phyloP scores from a whole-genome alignment of 2,113 vertebrate species.

The Oenanthe melanoleuca region DNA sequence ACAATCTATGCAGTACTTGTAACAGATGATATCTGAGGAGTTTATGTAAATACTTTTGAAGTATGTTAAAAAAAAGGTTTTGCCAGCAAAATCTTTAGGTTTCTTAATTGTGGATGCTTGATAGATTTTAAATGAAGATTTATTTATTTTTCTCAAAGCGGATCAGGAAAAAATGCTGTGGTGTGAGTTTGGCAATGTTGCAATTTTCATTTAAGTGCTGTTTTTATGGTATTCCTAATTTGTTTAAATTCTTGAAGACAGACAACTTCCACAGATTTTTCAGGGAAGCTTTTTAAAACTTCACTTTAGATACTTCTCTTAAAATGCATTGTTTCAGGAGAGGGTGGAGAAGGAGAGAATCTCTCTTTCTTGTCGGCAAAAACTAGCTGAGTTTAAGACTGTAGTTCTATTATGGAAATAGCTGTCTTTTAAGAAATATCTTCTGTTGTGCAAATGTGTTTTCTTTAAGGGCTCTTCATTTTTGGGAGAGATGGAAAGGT shows the following conservation, averaged over 20 bases:
- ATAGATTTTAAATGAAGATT: neutral
- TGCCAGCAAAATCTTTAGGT: neutral
- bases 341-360: neutral
- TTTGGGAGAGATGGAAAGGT: neutral
- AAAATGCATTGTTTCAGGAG: neutral
- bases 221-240: neutral
- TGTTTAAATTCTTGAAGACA: neutral
- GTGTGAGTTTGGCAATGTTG: neutral
- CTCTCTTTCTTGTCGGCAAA: neutral
- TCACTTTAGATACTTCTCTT: neutral
- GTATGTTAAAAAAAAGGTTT: neutral
- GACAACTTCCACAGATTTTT: neutral
- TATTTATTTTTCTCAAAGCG: neutral
- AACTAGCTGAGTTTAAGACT: neutral
- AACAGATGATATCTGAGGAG: neutral
- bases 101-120: neutral
- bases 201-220: neutral
- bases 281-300: neutral
- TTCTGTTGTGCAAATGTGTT: neutral
- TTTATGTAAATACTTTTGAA: neutral
- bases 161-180: neutral
- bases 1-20: neutral
- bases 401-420: neutral
- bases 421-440: neutral
- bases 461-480: neutral